These are phyloP conservation scores for Adelphocoris suturalis DNA, from an alignment of 2,888 invertebrate species.

Conservation along the genomic window DNA sequence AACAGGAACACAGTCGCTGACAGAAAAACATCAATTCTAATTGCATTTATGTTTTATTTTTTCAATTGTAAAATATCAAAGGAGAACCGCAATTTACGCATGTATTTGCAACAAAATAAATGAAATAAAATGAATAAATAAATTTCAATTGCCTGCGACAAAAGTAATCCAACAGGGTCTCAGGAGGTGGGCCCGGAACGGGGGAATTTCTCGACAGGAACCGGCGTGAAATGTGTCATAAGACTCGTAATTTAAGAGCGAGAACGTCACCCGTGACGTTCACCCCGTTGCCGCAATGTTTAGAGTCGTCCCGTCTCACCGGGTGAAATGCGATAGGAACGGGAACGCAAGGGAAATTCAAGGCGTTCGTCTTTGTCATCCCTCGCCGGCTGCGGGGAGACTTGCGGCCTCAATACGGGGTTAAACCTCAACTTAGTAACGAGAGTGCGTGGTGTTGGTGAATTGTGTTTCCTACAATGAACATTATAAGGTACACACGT, in stretches of 20 bases:
- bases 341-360: neutral
- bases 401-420: neutral
- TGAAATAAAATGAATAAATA: neutral
- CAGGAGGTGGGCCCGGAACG: neutral
- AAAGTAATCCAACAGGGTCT: neutral
- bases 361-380: constrained; percentile 36
- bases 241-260: constrained; percentile 23
- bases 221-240: constrained; percentile 23
- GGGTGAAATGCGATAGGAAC: constrained; percentile 11
- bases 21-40: too few species aligned
- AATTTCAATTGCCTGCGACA: neutral
- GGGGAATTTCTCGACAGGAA: neutral
- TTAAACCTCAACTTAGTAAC: neutral
- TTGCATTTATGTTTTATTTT: too few species aligned
- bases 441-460: too few species aligned
- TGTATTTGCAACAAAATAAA: too few species aligned
- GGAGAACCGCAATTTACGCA: too few species aligned
- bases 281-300: constrained; percentile 8
- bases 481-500: too few species aligned
- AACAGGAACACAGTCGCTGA: too few species aligned
- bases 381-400: neutral
- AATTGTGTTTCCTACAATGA: too few species aligned
- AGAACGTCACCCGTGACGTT: neutral
- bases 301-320: constrained; percentile 20
- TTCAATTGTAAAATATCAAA: too few species aligned